Base-by-base conservation (phyloP, 1,140 invertebrate genomes). In the Drosophila paulistorum region DNA sequence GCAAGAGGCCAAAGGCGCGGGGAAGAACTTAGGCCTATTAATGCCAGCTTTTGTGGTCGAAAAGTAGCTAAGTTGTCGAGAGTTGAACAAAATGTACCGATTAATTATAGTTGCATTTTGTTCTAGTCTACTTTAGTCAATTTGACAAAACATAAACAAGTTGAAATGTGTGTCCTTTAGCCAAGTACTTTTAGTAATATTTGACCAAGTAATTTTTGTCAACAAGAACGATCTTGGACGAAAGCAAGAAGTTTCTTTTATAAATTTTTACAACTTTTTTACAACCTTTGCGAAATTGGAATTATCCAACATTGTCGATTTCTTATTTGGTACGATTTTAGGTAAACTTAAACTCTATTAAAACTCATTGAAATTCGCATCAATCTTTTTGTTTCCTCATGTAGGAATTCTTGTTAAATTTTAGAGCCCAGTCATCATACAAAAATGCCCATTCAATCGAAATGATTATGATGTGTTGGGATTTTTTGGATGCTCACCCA, bases 1-100 rank as follows among this genome's bases (percentile, higher is more conserved):
- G 45, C 45, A 20, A 17, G 45, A 48, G 9, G 37, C 11, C 37
- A 39, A 39, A 14, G n/a, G 17, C 30, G 35, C 26, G 55, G 20
- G 9, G 14, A 33, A 35, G 42, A 41, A 55, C 62, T 58, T 65
- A 37, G 68, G 63, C 68, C 69, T 61, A 66, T 71, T 74, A 70
- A 45, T 60, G 60, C 48, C 54, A 65, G 67, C 67, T 70, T 69
- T 74, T 70, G 61, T 51, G 70, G 70, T 59, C 26, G 30, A 35
- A n/a, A 48, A 39, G 48, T 2, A 37, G 17, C 45, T 20, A 51
- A 51, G 20, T 51, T 11, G 45, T 23, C 3, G 9, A 23, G 45
- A 20, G 45, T 23, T 11, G 7, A 51, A 14, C 7, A 51, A 51
- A 51, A 20, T 17, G 60, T 23, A 55, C 13, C 7, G 45, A 39